These are phyloP conservation scores for Stomatorhinus ivindoensis DNA, from an alignment of 2,113 vertebrate species.

Conservation along the genomic window DNA sequence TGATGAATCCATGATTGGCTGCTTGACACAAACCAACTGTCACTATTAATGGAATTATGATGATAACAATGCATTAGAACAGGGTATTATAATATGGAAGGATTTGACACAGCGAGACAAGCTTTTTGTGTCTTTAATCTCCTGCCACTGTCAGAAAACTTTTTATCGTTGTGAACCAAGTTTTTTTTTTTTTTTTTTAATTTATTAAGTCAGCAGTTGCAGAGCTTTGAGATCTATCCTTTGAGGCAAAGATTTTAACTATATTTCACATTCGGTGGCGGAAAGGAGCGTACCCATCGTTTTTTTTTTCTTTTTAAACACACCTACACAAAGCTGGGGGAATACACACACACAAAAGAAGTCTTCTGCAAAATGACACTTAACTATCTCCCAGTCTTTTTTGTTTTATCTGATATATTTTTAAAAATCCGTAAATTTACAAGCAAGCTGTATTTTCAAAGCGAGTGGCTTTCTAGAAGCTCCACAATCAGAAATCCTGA, in stretches of 20 bases:
- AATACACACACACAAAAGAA: conserved; percentile 26
- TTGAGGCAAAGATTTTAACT: conserved; percentile 33
- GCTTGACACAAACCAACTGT: neutral
- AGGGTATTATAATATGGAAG: neutral
- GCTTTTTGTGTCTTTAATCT: neutral
- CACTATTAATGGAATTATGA: neutral
- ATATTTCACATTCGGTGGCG: conserved; percentile 18
- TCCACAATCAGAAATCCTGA: conserved; percentile 16
- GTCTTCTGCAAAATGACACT: conserved; percentile 26
- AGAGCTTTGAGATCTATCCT: neutral
- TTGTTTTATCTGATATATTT: conserved; percentile 29
- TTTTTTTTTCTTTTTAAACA: conserved; percentile 15
- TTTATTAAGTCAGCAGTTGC: conserved; percentile 2
- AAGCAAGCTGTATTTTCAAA: conserved; percentile 48
- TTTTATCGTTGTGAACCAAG: neutral
- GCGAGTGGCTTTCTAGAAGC: conserved; percentile 27
- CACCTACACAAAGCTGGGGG: conserved; percentile 27
- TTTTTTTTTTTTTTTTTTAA: no score
- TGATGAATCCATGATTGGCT: neutral
- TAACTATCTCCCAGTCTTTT: conserved; percentile 37
- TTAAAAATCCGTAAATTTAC: conserved; percentile 42
- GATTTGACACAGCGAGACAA: neutral
- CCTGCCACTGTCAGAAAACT: neutral
- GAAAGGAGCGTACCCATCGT: conserved; percentile 5
- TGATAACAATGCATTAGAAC: neutral